These are phyloP conservation scores for Aethina tumida DNA, from an alignment of 1,140 invertebrate species.

Conservation along the genomic window DNA sequence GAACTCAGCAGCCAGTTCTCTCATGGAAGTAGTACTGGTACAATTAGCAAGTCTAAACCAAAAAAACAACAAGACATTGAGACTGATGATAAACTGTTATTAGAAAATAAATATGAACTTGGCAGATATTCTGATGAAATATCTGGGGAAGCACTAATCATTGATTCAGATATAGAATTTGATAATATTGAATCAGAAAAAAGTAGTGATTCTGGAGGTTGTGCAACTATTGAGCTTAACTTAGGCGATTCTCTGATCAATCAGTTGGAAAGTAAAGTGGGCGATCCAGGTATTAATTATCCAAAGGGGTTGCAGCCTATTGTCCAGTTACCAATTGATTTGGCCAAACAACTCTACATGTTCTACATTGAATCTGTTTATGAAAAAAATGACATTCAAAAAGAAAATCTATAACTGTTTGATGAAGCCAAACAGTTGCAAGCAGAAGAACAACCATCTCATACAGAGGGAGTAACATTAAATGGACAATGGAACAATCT, in stretches of 20 bases:
- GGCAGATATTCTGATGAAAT: too few relatives aligned
- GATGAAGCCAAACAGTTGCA: constrained; percentile 48
- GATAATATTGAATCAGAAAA: too few relatives aligned
- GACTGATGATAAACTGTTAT: too few relatives aligned
- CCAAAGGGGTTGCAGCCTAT: constrained; percentile 43
- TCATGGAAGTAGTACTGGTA: too few relatives aligned
- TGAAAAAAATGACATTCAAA: constrained; percentile 49
- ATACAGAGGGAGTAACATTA: constrained; percentile 48
- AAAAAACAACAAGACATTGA: constrained; percentile 22
- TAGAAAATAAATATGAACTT: too few relatives aligned
- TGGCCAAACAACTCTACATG: constrained; percentile 56
- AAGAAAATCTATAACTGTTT: constrained; percentile 44
- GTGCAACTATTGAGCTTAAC: constrained; percentile 47
- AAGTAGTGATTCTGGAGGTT: too few relatives aligned
- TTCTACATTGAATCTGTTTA: constrained; percentile 58
- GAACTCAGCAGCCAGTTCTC: too few relatives aligned
- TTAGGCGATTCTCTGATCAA: constrained; percentile 47
- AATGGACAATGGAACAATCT: constrained; percentile 42
- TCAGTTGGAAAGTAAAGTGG: constrained; percentile 45
- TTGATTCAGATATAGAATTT: too few relatives aligned
- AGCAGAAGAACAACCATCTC: constrained; percentile 36
- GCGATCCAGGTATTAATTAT: constrained; percentile 38
- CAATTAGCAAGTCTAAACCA: too few relatives aligned
- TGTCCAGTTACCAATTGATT: constrained; percentile 50
- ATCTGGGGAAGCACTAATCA: too few relatives aligned